These are phyloP conservation scores for Ovibos moschatus DNA, from an alignment of 2,113 vertebrate genomes.

Conservation along the genomic window DNA sequence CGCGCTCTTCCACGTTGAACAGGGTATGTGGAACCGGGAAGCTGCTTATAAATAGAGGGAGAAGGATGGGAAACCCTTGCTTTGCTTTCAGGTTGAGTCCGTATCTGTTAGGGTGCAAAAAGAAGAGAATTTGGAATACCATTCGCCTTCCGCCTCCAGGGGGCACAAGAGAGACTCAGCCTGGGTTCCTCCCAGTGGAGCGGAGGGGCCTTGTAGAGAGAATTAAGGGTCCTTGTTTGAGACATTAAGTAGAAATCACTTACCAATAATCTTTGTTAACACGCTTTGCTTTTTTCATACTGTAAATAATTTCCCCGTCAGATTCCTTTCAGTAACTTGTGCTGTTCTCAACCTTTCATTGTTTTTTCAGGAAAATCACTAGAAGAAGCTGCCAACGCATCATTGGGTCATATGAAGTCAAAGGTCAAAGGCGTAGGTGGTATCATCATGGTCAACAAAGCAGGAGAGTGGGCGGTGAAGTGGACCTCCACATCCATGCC, in stretches of 20 bases:
- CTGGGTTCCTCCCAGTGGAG: not conserved
- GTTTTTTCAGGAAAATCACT: slow-evolving; percentile 85
- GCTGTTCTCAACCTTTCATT: not conserved
- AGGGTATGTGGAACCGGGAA: slow-evolving; percentile 83
- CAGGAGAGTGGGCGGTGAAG: slow-evolving; percentile 88
- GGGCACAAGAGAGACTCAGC: not conserved
- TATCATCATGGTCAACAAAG: slow-evolving; percentile 86
- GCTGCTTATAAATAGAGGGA: not conserved
- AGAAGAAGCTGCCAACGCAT: slow-evolving; percentile 85
- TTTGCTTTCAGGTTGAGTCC: not conserved
- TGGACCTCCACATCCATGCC: slow-evolving; percentile 90
- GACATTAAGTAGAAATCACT: not conserved
- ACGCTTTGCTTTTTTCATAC: not conserved
- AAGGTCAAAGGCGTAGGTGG: slow-evolving; percentile 87
- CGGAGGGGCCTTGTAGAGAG: rapidly evolving
- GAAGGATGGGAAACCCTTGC: not conserved
- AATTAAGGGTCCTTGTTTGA: not conserved
- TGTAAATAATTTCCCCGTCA: not conserved
- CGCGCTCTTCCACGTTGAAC: slow-evolving; percentile 91
- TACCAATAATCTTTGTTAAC: not conserved
- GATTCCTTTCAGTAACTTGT: not conserved
- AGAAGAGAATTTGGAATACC: not conserved
- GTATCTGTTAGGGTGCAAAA: not conserved
- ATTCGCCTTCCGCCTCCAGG: not conserved
- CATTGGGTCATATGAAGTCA: slow-evolving; percentile 89